Conservation (phyloP, 2,888 invertebrate species). For the Drosophila mulleri region DNA sequence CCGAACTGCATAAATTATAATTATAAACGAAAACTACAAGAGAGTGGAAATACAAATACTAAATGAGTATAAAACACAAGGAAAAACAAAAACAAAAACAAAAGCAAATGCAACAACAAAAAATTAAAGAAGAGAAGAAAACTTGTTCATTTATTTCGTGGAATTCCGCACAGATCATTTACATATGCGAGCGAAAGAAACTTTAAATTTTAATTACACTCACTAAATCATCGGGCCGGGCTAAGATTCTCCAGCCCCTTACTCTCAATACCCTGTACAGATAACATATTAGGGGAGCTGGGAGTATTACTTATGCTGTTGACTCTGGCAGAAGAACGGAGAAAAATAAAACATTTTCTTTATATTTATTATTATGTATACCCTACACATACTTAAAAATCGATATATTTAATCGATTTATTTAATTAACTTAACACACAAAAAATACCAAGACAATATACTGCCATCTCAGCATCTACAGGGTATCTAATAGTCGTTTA, state of each 20-base stretch:
- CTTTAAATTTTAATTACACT: conserved; percentile 82
- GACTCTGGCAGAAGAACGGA: no score
- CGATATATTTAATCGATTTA: background rate
- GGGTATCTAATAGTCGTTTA: conserved; percentile 5
- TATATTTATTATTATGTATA: no score
- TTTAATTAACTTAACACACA: no score
- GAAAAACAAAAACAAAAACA: background rate
- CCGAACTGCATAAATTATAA: conserved; percentile 79
- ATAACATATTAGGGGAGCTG: background rate
- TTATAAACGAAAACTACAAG: conserved; percentile 61
- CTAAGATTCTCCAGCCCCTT: conserved; percentile 41
- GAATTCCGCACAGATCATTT: conserved; percentile 76
- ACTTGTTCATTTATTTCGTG: conserved; percentile 78
- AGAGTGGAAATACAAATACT: conserved; percentile 14
- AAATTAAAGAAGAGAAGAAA: conserved; percentile 38
- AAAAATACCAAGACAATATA: no score
- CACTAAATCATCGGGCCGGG: conserved; percentile 80
- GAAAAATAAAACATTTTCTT: no score
- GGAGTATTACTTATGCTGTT: background rate
- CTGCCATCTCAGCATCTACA: background rate
- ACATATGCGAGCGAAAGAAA: conserved; percentile 76
- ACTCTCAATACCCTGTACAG: conserved; percentile 9
- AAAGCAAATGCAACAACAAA: background rate
- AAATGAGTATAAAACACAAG: conserved; percentile 5
- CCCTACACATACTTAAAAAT: no score